Conservation (phyloP, 2,888 invertebrate species). For the Heteromurus nitidus region DNA sequence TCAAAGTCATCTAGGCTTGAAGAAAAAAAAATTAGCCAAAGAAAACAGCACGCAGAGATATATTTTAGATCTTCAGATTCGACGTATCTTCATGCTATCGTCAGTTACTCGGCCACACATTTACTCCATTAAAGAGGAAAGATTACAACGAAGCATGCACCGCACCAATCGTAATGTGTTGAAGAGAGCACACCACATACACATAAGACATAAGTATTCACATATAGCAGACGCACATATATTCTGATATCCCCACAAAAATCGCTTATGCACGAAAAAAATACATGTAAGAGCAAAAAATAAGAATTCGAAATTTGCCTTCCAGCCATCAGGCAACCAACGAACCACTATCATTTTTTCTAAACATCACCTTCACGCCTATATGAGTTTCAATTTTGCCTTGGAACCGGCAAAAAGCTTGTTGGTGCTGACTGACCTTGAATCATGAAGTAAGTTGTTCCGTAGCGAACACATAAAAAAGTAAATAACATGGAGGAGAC, state of each 20-base stretch:
- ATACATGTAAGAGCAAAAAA: background rate
- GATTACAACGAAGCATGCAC: too few species aligned
- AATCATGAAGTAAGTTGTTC: constrained; percentile 52
- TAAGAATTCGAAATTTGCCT: constrained; percentile 29
- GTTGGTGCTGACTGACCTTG: constrained; percentile 65
- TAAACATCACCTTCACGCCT: constrained; percentile 73
- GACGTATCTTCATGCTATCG: too few species aligned
- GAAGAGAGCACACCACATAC: too few species aligned
- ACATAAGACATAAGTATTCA: too few species aligned
- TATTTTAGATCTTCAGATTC: too few species aligned
- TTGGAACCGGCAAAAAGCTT: constrained; percentile 70
- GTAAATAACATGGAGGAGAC: constrained; percentile 14
- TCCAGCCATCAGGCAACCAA: constrained; percentile 12
- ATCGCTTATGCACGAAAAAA: background rate
- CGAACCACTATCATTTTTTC: constrained; percentile 21
- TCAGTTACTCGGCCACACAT: too few species aligned
- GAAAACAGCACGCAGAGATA: background rate
- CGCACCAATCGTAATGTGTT: too few species aligned
- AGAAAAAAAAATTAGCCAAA: constrained; percentile 7
- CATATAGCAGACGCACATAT: too few species aligned
- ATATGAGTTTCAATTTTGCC: constrained; percentile 71
- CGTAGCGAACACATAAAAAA: background rate
- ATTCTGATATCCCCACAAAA: too few species aligned
- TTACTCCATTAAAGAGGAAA: too few species aligned
- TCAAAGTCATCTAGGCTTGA: background rate